A percentile compares a stretch with the other conserved stretches of the same genome.
phyloP scores from a whole-genome alignment of 2,113 vertebrate species.

The Bufo gargarizans region DNA sequence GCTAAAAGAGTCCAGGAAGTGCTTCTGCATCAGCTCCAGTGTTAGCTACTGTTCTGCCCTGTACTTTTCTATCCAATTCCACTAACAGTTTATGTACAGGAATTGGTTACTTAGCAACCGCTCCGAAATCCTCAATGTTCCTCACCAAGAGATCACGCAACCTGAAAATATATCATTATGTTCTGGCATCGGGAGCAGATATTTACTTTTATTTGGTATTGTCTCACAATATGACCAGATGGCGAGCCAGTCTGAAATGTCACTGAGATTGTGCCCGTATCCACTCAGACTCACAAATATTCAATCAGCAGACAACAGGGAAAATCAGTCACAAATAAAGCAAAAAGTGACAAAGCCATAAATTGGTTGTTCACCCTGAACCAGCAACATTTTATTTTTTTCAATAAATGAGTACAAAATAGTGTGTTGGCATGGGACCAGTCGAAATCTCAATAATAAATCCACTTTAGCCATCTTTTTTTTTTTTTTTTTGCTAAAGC shows the following conservation, averaged over 20 bases:
- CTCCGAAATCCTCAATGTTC: constrained; percentile 29
- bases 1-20: background rate
- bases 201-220: constrained; percentile 41
- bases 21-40: background rate
- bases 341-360: background rate
- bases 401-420: background rate
- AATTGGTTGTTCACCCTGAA: background rate
- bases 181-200: constrained; percentile 15
- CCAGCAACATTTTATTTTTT: background rate
- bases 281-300: constrained; percentile 16
- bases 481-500: background rate
- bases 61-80: constrained; percentile 27
- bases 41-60: constrained; percentile 1
- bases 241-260: constrained; percentile 19
- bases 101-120: constrained; percentile 33
- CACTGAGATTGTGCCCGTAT: background rate
- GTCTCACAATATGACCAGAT: constrained; percentile 43
- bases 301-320: constrained; percentile 7
- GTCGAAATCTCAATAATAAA: background rate
- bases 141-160: constrained; percentile 40
- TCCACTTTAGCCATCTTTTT: background rate
- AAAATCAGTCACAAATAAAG: background rate
- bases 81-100: constrained; percentile 38
- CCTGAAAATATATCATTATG: constrained; percentile 46
- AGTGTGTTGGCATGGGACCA: background rate